These are phyloP conservation scores for Melanotaenia trifasciata DNA, from an alignment of 2,797 vertebrate genomes.

Conservation along the genomic window DNA sequence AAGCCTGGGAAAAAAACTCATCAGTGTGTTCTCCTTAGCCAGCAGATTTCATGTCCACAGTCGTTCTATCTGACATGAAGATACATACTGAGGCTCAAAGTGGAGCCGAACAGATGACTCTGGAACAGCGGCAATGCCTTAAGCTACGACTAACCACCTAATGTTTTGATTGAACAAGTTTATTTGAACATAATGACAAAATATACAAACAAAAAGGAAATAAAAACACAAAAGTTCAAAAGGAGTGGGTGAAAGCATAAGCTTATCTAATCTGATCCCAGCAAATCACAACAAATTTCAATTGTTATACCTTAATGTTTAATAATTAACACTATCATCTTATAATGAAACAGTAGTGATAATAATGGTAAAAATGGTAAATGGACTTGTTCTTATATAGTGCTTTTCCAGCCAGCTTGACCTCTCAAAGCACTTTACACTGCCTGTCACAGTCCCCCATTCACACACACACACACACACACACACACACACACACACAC, in stretches of 20 bases:
- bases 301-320: not conserved
- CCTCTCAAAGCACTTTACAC: no score
- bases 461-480: no score
- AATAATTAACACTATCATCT: no score
- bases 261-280: not conserved
- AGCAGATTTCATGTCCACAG: constrained; percentile 40
- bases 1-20: constrained; percentile 40
- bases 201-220: not conserved
- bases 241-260: not conserved
- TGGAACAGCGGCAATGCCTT: constrained; percentile 41
- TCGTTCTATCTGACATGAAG: constrained; percentile 24
- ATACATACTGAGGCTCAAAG: constrained; percentile 26
- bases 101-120: constrained; percentile 52
- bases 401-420: no score
- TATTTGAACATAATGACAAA: not conserved
- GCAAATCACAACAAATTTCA: not conserved
- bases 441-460: no score
- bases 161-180: constrained; percentile 25
- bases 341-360: no score
- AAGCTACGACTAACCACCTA: constrained; percentile 56
- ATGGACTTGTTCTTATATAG: no score
- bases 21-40: constrained; percentile 33
- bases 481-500: no score
- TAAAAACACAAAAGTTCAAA: not conserved
- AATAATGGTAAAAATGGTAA: no score